Percentiles rank a stretch among this genome's conserved stretches.
Evolutionary conservation across 2,797 vertebrate species (phyloP).

Genomic region (Tamandua tetradactyla): DNA sequence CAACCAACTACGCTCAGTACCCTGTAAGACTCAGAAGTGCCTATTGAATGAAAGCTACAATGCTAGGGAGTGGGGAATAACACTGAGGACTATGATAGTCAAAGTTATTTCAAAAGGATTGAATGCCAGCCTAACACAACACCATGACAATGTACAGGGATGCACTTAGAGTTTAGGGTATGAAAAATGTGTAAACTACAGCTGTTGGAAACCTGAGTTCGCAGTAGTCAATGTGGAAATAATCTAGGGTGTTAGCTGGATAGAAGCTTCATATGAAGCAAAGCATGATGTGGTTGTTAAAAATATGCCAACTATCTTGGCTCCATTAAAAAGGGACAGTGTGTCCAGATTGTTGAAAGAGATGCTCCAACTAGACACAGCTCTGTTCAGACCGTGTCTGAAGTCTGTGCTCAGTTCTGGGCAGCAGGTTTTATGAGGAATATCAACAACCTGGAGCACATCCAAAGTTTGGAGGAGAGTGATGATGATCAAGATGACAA

Average conservation of each 20-base stretch:
- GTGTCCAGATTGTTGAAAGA: not conserved
- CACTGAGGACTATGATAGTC: not conserved
- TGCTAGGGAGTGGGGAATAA: not conserved
- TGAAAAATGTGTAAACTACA: not conserved
- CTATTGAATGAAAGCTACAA: not conserved
- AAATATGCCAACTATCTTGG: not conserved
- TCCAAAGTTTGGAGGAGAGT: not conserved
- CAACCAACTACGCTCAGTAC: not conserved
- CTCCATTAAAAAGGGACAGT: not conserved
- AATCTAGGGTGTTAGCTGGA: not conserved
- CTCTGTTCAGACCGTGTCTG: not conserved
- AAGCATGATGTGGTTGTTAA: not conserved
- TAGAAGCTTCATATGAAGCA: not conserved
- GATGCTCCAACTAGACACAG: not conserved
- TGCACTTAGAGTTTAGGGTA: not conserved
- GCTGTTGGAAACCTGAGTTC: not conserved
- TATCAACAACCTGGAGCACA: not conserved
- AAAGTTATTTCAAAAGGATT: not conserved
- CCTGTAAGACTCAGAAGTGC: not conserved
- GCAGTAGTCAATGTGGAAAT: not conserved
- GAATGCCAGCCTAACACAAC: not conserved
- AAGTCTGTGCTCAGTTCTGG: constrained; percentile 18
- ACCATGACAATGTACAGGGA: not conserved
- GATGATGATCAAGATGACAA: not conserved
- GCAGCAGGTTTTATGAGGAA: constrained; percentile 57